Evolutionary conservation across 2,113 vertebrate genomes (phyloP), one percentile per base, ranked within the genome.

Genomic region (Gavialis gangeticus): DNA sequence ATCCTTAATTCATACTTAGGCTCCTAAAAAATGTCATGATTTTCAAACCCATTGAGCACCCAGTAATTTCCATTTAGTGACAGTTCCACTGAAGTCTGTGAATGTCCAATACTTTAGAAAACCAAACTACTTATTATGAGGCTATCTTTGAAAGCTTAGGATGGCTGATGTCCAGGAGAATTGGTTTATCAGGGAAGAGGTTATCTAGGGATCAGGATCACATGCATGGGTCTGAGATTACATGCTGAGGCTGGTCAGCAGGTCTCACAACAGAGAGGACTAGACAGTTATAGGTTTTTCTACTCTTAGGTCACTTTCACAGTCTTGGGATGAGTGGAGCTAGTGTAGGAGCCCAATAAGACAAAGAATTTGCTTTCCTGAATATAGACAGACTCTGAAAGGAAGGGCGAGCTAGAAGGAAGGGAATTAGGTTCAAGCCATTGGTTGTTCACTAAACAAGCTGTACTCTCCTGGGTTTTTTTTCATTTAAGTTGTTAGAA

Each of bases 211-310:
- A 16, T 73, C 28, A 27, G 34, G 46, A 46, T 46, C 46, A 46
- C 46, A 46, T 46, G 46, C 46, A 46, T 46, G 46, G 46, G 46
- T 46, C 58, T 78, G 55, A 25, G 25, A 91, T 60, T 46, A 0
- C 13, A 76, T 76, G 60, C 34, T 1, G 0, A 21, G n/a, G 28
- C 54, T 56, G 19, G 82, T 63, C 54, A 27, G 0, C 2, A 12
- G 46, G 22, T 4, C 27, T 56, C 12, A 18, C n/a, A 55, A 59
- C 7, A 64, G 18, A 22, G 12, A 16, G 54, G 73, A 82, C 85
- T 56, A 67, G 75, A 82, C 28, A 25, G 59, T 75, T 79, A 59
- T 79, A 75, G 75, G 17, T 21, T 54, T 6, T 75, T 79, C 66
- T 67, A 16, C 19, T 16, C 46, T 62, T 59, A 19, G 34, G 63